Base-by-base conservation (phyloP, 2,797 vertebrate species). In the Lacerta viridis region DNA sequence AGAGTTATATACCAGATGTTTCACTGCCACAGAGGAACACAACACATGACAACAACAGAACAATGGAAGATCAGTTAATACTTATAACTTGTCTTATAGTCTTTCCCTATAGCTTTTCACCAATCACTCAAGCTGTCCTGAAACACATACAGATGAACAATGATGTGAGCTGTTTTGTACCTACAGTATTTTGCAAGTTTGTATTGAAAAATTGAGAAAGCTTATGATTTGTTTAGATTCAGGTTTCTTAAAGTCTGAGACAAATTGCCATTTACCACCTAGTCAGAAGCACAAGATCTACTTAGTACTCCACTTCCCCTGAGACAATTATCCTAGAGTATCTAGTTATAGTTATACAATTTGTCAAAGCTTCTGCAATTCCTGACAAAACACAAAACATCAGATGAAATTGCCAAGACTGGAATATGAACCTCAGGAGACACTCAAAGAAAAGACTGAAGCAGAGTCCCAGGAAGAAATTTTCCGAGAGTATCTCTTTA, bases 341-440 rank as follows among this genome's bases (percentile, higher is more conserved):
- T 64, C 69, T 64, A 36, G 29, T 17, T 61, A 61, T 39, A 61
- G 27, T 33, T 55, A 72, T 59, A 8, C 6, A 71, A 17, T 78
- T 88, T 84, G 36, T 69, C 64, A 80, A 50, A 85, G n/a, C 15
- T 29, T 74, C 33, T 66, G 75, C 8, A 36, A 85, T 64, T 89
- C 25, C 29, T 46, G 23, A 72, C 46, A 27, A 50, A 72, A 61
- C n/a, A 59, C n/a, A 83, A 79, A 17, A 39, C 36, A 74, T 87
- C 33, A 17, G 27, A 25, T 69, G 23, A 80, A 88, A 80, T 18
- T 36, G 29, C 17, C 50, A 75, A 64, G 20, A 64, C 18, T 25
- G 18, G 76, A 75, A 85, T 85, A 59, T 39, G 18, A 69, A 55
- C 83, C 15, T 78, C 6, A 69, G 7, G n/a, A 74, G 72, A 5